A percentile compares a stretch with the other conserved stretches of the same genome.
Evolutionary conservation across 2,113 vertebrate genomes (phyloP).

Genomic region (Rhinolophus ferrumequinum): DNA sequence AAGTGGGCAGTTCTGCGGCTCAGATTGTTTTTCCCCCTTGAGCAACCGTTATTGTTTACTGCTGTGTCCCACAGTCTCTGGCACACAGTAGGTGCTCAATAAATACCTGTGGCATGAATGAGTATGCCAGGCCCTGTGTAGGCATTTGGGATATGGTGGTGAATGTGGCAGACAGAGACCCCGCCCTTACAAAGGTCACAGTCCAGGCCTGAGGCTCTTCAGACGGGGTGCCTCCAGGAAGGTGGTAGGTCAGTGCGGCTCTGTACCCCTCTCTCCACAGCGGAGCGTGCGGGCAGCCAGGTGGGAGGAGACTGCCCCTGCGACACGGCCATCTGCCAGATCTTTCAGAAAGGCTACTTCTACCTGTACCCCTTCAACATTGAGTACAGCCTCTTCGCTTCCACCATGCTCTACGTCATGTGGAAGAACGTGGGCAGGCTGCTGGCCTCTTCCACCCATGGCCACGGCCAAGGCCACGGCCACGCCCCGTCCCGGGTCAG

Average conservation of each 20-base stretch:
- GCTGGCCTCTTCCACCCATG: conserved; percentile 81
- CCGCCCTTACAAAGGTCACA: neutral
- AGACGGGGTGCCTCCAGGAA: conserved; percentile 86
- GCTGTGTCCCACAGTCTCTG: neutral
- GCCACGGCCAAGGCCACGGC: conserved; percentile 72
- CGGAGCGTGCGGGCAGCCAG: conserved; percentile 25
- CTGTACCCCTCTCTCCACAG: conserved; percentile 34
- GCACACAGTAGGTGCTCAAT: neutral
- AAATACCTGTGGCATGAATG: neutral
- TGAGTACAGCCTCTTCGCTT: conserved; percentile 96
- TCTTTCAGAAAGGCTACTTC: conserved; percentile 92
- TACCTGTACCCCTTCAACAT: conserved; percentile 97
- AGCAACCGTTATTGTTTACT: neutral
- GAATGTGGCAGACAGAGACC: neutral
- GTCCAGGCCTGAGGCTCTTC: neutral
- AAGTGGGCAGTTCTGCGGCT: neutral
- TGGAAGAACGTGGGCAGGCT: conserved; percentile 95
- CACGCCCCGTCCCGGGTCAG: conserved; percentile 78
- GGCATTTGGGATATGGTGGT: neutral
- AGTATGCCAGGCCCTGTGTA: rapidly evolving
- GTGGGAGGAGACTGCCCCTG: conserved; percentile 86
- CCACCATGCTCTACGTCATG: conserved; percentile 95
- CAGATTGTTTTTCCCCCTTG: neutral
- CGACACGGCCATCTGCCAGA: conserved; percentile 86
- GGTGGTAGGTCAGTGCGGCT: neutral